These are phyloP conservation scores for Chionomys nivalis DNA, from an alignment of 2,113 vertebrate genomes.

Conservation along the genomic window DNA sequence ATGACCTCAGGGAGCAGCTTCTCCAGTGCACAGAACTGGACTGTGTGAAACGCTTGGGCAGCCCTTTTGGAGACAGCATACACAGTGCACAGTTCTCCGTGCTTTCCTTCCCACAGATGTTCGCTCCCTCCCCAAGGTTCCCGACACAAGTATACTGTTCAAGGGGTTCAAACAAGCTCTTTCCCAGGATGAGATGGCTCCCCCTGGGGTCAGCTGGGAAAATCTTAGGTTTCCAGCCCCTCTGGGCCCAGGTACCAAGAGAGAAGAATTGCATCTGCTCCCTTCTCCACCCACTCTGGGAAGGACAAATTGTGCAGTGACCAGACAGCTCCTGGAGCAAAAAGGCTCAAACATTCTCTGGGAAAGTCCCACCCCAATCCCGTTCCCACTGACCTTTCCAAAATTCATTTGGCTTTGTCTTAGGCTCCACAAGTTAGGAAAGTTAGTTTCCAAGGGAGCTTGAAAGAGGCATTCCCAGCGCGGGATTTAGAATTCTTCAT, in stretches of 20 bases:
- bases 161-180: neutral
- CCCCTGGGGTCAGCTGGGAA: neutral
- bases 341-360: slow-evolving; percentile 71
- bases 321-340: slow-evolving; percentile 63
- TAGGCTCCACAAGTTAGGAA: slow-evolving; percentile 72
- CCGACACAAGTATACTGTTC: neutral
- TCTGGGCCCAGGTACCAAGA: slow-evolving; percentile 57
- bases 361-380: slow-evolving; percentile 77
- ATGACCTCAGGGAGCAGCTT: slow-evolving; percentile 25
- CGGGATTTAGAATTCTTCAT: slow-evolving; percentile 73
- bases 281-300: slow-evolving; percentile 39
- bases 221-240: neutral
- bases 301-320: slow-evolving; percentile 69
- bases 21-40: neutral
- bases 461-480: slow-evolving; percentile 69
- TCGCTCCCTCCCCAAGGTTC: slow-evolving; percentile 18
- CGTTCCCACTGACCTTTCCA: slow-evolving; percentile 81
- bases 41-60: slow-evolving; percentile 52
- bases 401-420: slow-evolving; percentile 78
- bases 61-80: slow-evolving; percentile 61
- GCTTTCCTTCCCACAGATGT: slow-evolving; percentile 64
- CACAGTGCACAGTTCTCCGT: neutral
- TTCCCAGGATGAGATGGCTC: slow-evolving; percentile 45
- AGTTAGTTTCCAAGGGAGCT: slow-evolving; percentile 75
- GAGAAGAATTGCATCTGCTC: slow-evolving; percentile 45